Evolutionary conservation across 2,888 invertebrate genomes (phyloP).

Genomic region (Eristalis pertinax): DNA sequence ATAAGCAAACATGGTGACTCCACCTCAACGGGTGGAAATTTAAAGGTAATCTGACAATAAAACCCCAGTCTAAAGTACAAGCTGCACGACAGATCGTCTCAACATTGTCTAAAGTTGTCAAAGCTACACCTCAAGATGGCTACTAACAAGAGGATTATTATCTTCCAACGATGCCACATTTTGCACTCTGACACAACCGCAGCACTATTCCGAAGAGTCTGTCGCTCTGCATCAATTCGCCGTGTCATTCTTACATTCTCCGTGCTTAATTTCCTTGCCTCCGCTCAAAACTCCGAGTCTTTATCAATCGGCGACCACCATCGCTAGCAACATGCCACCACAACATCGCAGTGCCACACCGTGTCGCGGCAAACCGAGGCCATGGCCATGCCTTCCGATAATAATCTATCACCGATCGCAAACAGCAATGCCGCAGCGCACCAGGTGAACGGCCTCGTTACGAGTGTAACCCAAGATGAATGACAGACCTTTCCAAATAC

Average conservation of each 20-base stretch:
- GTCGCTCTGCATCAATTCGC: neutral
- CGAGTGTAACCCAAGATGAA: constrained; percentile 71
- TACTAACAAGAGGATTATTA: too few relatives aligned
- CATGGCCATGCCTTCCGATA: constrained; percentile 53
- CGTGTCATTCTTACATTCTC: neutral
- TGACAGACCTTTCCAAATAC: constrained; percentile 68
- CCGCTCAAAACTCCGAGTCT: constrained; percentile 21
- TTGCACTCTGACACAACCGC: neutral
- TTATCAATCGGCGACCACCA: constrained; percentile 40
- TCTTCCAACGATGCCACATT: too few relatives aligned
- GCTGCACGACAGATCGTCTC: too few relatives aligned
- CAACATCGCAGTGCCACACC: neutral
- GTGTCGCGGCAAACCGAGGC: constrained; percentile 1
- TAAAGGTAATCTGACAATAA: too few relatives aligned
- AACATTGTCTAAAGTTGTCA: too few relatives aligned
- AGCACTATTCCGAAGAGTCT: too few relatives aligned
- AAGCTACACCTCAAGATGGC: too few relatives aligned
- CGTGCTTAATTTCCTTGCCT: constrained; percentile 33
- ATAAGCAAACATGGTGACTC: too few relatives aligned
- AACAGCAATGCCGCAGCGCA: constrained; percentile 22
- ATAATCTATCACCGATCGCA: constrained; percentile 63
- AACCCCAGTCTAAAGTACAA: too few relatives aligned
- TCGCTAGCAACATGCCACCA: constrained; percentile 5
- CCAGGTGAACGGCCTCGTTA: constrained; percentile 64
- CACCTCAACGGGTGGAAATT: too few relatives aligned